phyloP scores from a whole-genome alignment of 1,140 invertebrate genomes.

The Pachypsylla venusta region DNA sequence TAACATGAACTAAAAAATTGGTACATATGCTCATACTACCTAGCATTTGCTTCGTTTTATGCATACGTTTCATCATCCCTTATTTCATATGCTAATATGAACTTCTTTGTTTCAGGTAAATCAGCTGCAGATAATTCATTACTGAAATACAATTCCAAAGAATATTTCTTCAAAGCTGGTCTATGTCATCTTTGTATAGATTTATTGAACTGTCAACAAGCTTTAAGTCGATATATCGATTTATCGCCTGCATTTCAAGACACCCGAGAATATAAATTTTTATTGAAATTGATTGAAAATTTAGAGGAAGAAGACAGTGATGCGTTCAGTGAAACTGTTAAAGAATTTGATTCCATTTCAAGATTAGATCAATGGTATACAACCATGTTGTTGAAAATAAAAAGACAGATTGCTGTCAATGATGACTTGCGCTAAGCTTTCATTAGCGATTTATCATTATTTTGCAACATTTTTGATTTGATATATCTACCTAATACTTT shows the following conservation, averaged over 20 bases:
- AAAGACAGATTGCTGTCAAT: neutral
- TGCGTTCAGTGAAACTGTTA: constrained; percentile 4
- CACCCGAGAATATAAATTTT: neutral
- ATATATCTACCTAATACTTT: too few relatives aligned
- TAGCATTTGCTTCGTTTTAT: too few relatives aligned
- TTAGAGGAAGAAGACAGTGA: neutral
- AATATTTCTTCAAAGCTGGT: constrained; percentile 3
- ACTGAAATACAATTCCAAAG: constrained; percentile 7
- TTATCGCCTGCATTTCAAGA: neutral
- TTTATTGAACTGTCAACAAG: neutral
- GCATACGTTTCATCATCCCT: too few relatives aligned
- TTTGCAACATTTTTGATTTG: too few relatives aligned
- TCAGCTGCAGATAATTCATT: constrained; percentile 2
- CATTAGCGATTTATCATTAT: too few relatives aligned
- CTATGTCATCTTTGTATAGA: neutral
- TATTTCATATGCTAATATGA: too few relatives aligned
- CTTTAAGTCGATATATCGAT: neutral
- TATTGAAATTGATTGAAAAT: neutral
- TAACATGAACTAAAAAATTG: too few relatives aligned
- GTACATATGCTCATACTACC: too few relatives aligned
- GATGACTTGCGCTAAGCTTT: neutral
- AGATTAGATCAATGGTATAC: constrained; percentile 4
- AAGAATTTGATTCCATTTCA: constrained; percentile 5
- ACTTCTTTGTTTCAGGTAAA: neutral
- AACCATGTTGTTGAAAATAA: neutral